Evolutionary conservation across 1,140 invertebrate species (phyloP), one percentile per base, ranked within the genome.

Genomic region (Augochlora pura): DNA sequence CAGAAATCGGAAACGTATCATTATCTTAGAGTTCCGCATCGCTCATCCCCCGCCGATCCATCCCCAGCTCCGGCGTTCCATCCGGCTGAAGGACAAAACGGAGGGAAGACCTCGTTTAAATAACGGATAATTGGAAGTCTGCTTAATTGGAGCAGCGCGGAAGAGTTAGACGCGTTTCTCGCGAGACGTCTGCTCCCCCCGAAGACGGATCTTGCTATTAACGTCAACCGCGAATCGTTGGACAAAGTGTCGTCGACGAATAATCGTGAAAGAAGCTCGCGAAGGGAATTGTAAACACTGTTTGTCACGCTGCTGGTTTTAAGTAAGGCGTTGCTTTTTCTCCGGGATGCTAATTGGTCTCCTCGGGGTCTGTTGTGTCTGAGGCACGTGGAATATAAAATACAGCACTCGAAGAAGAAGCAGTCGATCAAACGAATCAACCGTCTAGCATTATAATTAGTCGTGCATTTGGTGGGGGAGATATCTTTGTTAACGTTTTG

Each of bases 81-180:
- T 49, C 63, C 16, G 10, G 38, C 77, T 32, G 52, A 74, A 79
- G 73, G 64, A 80, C 73, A 68, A 80, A 80, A 77, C 78, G 66
- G 59, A 70, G 76, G 70, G 57, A 65, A 64, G 77, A 77, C 69
- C 84, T 91, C 87, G 89, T 91, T 91, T 91, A 90, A 91, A 90
- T 91, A 91, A 90, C 87, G 83, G 87, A 91, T 91, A 91, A 91
- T 90, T 89, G 86, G 88, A 83, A 87, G 87, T 83, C 83, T 84
- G 85, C 87, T 91, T 91, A 91, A 91, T 90, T 90, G 88, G 91
- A 90, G 87, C 82, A 72, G 82, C 81, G 75, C 82, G 81, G 86
- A 85, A 87, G 82, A 80, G 82, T 87, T 84, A 84, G 83, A 81
- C 84, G 84, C 82, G 89, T 88, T 88, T 87, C 65, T 69, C 73